Evolutionary conservation across 2,113 vertebrate species (phyloP), one percentile per base, ranked within the genome.

Genomic region (Leptodactylus fuscus): DNA sequence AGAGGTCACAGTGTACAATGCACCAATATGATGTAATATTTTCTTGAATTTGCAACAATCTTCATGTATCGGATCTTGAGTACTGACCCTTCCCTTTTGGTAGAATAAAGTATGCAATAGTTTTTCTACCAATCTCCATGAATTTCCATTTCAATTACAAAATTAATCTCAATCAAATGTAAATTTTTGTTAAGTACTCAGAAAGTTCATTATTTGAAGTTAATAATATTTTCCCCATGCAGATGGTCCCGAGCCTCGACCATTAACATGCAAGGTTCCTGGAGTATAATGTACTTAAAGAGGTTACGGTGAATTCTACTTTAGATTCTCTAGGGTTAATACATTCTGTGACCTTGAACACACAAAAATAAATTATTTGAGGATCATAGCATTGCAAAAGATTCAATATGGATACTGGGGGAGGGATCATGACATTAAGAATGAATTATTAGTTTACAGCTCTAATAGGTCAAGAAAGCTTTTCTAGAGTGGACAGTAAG

Each of bases 391-490:
- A 60, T 46, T 20, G 58, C 13, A 29, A 22, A 60, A 41, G n/a
- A 74, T 83, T 75, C 69, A 74, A 55, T 83, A 58, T 75, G 22
- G 51, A 5, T 75, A 24, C 18, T 58, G 36, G 34, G 48, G 13
- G 4, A 11, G 22, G 70, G 48, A 29, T 83, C 27, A 41, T 55
- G 69, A 74, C 48, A 83, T 83, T 83, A 41, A 71, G 51, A 62
- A 46, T 74, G 49, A 74, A 38, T 83, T n/a, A 75, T 83, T 60
- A 6, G 27, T 83, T 55, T 55, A 71, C 53, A 38, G 27, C 36
- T 32, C 46, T 73, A 74, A 60, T 44, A 75, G 81, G 49, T 83
- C 81, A 83, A 15, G 38, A 75, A 44, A 75, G 81, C 81, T 82
- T 82, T 81, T 74, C 36, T 29, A 58, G 24, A 36, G 38, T 75